Evolutionary conservation across 2,888 invertebrate species (phyloP).

Genomic region (Oscheius sp.): DNA sequence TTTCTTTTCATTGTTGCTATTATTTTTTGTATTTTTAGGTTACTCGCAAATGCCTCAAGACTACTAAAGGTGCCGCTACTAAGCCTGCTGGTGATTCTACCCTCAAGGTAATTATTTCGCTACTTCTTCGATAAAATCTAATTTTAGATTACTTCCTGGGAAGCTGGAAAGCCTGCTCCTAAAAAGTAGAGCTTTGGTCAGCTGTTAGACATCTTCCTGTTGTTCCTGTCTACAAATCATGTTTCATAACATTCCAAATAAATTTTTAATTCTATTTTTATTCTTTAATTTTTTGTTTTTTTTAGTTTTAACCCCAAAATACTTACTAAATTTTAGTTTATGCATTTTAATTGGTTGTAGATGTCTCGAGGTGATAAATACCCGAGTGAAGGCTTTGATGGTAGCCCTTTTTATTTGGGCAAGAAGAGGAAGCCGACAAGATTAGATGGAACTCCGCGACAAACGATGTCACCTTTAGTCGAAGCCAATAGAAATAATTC

Average conservation of each 20-base stretch:
- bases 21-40: slow-evolving; percentile 34
- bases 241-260: slow-evolving; percentile 22
- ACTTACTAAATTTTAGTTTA: not conserved
- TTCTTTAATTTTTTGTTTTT: not conserved
- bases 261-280: not conserved
- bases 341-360: not conserved
- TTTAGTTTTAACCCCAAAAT: slow-evolving; percentile 2
- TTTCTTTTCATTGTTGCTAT: not conserved
- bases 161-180: slow-evolving; percentile 79
- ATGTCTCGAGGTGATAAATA: slow-evolving; percentile 22
- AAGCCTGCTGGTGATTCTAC: slow-evolving; percentile 71
- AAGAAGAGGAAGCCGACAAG: slow-evolving; percentile 22
- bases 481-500: not conserved
- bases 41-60: slow-evolving; percentile 84
- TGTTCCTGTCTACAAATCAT: not conserved
- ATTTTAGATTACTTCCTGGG: slow-evolving; percentile 88
- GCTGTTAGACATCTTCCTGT: not conserved
- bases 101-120: slow-evolving; percentile 75
- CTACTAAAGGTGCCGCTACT: slow-evolving; percentile 63
- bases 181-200: slow-evolving; percentile 14
- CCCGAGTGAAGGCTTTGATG: slow-evolving; percentile 20
- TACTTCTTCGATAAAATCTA: not conserved
- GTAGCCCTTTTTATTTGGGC: slow-evolving; percentile 26
- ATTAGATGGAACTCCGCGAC: not conserved
- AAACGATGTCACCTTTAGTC: too few relatives aligned